These are phyloP conservation scores for Anguilla rostrata DNA, from an alignment of 2,113 vertebrate species.

Conservation along the genomic window DNA sequence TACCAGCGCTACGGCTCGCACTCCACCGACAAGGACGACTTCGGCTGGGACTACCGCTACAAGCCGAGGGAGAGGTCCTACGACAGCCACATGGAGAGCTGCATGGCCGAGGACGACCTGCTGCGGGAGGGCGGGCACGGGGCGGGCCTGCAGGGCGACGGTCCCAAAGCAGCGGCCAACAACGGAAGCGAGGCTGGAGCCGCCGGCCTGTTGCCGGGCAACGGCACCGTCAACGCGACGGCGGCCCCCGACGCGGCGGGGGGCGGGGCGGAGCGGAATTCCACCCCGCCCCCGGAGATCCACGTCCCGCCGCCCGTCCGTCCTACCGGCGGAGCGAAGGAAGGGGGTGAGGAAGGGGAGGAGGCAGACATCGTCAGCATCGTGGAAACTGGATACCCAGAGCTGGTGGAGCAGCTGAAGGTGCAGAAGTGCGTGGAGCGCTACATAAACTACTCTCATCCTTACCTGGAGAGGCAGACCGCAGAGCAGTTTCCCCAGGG, in stretches of 20 bases:
- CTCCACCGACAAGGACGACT: slow-evolving; percentile 53
- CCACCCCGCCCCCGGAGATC: neutral
- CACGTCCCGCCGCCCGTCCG: neutral
- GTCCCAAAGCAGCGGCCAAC: neutral
- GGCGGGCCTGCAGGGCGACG: neutral
- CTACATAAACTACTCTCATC: slow-evolving; percentile 58
- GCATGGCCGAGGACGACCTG: slow-evolving; percentile 57
- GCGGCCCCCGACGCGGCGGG: neutral
- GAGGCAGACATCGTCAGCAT: slow-evolving; percentile 61
- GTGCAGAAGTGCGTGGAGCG: slow-evolving; percentile 55
- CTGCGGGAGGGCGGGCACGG: slow-evolving; percentile 18
- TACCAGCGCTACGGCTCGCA: slow-evolving; percentile 49
- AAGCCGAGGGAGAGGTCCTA: slow-evolving; percentile 39
- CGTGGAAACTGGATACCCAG: slow-evolving; percentile 65
- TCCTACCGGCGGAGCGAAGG: neutral
- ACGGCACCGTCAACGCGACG: neutral
- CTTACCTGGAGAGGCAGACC: slow-evolving; percentile 34
- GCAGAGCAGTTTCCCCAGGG: neutral
- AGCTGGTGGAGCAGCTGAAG: slow-evolving; percentile 63
- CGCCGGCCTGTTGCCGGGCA: neutral
- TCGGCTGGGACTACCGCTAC: slow-evolving; percentile 52
- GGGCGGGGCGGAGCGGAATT: no score
- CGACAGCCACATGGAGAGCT: slow-evolving; percentile 59
- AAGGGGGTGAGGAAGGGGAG: neutral
- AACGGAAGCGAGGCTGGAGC: no score